Percentiles rank a stretch among this genome's conserved stretches.
Evolutionary conservation across 2,888 invertebrate genomes (phyloP).

Genomic region (Plagodis dolabraria): DNA sequence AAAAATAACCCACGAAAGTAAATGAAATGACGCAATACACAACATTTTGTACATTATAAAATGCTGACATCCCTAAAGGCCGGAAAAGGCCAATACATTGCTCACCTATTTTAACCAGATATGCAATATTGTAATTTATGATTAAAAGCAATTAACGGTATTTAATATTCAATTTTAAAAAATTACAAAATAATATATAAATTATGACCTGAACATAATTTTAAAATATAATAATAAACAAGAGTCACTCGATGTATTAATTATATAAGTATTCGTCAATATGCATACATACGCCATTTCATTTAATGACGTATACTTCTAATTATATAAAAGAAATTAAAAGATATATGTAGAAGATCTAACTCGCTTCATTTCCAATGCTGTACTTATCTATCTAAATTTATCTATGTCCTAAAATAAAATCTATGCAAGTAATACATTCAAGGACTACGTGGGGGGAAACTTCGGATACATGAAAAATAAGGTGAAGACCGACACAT

Average conservation of each 20-base stretch:
- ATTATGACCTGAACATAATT: neutral
- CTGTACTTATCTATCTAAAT: constrained; percentile 8
- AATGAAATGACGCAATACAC: constrained; percentile 3
- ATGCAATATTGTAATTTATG: no score
- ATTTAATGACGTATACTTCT: neutral
- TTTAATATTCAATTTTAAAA: no score
- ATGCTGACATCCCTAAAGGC: no score
- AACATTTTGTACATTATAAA: no score
- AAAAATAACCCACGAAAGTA: neutral
- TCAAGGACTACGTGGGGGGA: neutral
- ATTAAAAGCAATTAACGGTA: no score
- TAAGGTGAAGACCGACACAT: no score
- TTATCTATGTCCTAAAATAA: constrained; percentile 13
- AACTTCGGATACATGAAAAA: neutral
- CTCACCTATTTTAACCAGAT: no score
- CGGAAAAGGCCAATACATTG: no score
- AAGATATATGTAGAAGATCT: neutral
- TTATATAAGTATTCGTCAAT: no score
- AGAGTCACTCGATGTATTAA: no score
- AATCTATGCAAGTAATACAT: constrained; percentile 19
- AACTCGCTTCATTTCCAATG: constrained; percentile 4
- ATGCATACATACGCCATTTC: neutral
- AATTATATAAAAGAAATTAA: neutral
- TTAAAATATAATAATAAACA: neutral
- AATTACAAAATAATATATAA: no score